Conservation (phyloP, 1,140 invertebrate species). For the Drosophila pruinosa region DNA sequence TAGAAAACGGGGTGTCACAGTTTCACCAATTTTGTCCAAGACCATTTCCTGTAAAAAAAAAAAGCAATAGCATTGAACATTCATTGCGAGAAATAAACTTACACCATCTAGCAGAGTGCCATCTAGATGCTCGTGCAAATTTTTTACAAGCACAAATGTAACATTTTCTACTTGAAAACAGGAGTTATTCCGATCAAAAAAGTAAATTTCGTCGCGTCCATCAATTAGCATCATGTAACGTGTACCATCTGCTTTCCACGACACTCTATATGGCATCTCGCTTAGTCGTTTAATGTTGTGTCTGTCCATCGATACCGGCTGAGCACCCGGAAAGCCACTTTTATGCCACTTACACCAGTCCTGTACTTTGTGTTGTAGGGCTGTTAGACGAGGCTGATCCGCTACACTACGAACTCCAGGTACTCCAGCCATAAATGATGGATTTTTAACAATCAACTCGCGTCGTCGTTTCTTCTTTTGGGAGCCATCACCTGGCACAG, state of each 20-base stretch:
- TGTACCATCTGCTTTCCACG: conserved; percentile 99
- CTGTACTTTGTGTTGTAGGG: conserved; percentile 91
- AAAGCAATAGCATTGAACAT: conserved; percentile 60
- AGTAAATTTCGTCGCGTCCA: conserved; percentile 92
- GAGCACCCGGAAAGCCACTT: conserved; percentile 96
- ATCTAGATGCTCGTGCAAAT: conserved; percentile 87
- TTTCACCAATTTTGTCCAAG: conserved; percentile 91
- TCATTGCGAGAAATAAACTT: conserved; percentile 5
- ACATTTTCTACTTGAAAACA: conserved; percentile 94
- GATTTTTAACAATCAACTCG: conserved; percentile 84
- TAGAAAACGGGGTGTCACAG: conserved; percentile 93
- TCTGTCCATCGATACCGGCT: conserved; percentile 97
- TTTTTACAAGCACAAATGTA: conserved; percentile 90
- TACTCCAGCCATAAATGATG: conserved; percentile 92
- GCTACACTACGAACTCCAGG: conserved; percentile 86
- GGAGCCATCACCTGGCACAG: conserved; percentile 37
- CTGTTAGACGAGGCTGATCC: conserved; percentile 84
- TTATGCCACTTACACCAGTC: conserved; percentile 91
- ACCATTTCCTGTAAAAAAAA: conserved; percentile 91
- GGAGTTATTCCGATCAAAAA: conserved; percentile 97
- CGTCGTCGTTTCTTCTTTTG: conserved; percentile 67
- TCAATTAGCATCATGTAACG: conserved; percentile 99
- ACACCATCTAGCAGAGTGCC: conserved; percentile 96
- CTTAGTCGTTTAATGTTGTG: conserved; percentile 91
- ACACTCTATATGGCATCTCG: conserved; percentile 95